Conservation (phyloP, 30 jellyfish, hydroid and myxozoan genomes). For the Turritopsis dohrnii region DNA sequence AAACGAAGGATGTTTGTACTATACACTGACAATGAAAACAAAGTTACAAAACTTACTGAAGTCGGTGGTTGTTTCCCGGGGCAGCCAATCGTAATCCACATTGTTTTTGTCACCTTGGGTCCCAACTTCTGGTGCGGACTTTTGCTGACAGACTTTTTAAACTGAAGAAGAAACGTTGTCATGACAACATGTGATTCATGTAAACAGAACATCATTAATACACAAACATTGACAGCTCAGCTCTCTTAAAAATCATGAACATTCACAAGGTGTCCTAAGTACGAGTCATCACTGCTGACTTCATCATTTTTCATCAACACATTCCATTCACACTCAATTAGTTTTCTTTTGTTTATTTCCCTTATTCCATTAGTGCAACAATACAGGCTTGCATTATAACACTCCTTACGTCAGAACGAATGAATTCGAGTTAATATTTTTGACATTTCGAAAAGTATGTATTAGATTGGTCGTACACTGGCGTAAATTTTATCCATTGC, state of each 20-base stretch:
- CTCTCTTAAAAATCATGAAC: conserved; percentile 6
- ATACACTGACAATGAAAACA: neutral
- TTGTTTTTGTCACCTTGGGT: conserved; percentile 57
- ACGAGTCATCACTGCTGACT: neutral
- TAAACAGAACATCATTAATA: neutral
- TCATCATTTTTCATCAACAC: neutral
- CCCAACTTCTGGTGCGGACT: conserved; percentile 71
- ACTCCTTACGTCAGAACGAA: too few relatives aligned
- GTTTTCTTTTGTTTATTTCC: too few relatives aligned
- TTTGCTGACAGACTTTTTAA: conserved; percentile 37
- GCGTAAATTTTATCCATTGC: too few relatives aligned
- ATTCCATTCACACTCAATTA: too few relatives aligned
- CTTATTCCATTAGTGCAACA: too few relatives aligned
- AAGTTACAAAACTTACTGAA: conserved; percentile 47
- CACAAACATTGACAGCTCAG: neutral
- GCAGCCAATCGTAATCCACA: conserved; percentile 86
- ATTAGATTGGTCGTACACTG: too few relatives aligned
- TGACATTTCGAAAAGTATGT: too few relatives aligned
- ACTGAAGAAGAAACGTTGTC: conserved; percentile 26
- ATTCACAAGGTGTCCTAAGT: conserved; percentile 19
- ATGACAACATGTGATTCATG: neutral
- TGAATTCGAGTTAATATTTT: too few relatives aligned
- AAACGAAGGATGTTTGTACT: neutral
- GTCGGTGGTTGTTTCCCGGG: conserved; percentile 70
- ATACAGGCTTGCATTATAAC: too few relatives aligned